Conservation (phyloP, 2,888 invertebrate genomes). For the Branchellion lobata region DNA sequence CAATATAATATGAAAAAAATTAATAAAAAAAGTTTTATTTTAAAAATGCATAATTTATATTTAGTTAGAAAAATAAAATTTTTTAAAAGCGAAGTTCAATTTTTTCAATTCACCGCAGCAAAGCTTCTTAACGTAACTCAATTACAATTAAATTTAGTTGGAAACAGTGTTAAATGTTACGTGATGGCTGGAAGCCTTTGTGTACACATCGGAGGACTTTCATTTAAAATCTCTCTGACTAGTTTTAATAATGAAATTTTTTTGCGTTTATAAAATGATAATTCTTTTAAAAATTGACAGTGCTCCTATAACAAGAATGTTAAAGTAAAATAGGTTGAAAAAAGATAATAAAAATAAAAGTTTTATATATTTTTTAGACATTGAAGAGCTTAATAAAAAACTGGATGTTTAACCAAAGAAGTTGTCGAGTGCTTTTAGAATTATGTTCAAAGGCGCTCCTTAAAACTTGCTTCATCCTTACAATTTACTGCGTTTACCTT, state of each 20-base stretch:
- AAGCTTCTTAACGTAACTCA: not conserved
- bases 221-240: not conserved
- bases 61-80: no score
- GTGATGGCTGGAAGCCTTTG: not conserved
- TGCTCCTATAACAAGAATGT: not conserved
- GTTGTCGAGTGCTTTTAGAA: no score
- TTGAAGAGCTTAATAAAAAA: constrained; percentile 62
- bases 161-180: not conserved
- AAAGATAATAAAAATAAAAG: not conserved
- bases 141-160: no score
- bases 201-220: not conserved
- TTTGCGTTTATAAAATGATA: not conserved
- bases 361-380: no score
- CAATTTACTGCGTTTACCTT: no score
- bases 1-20: no score
- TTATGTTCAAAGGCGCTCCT: no score
- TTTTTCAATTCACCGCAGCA: not conserved
- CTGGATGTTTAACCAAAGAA: constrained; percentile 62
- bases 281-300: not conserved
- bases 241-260: not conserved
- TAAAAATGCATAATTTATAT: no score
- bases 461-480: no score
- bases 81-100: no score
- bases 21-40: no score
- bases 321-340: no score